These are phyloP conservation scores for Trichomalopsis sarcophagae DNA, from an alignment of 1,140 invertebrate genomes.

Conservation along the genomic window DNA sequence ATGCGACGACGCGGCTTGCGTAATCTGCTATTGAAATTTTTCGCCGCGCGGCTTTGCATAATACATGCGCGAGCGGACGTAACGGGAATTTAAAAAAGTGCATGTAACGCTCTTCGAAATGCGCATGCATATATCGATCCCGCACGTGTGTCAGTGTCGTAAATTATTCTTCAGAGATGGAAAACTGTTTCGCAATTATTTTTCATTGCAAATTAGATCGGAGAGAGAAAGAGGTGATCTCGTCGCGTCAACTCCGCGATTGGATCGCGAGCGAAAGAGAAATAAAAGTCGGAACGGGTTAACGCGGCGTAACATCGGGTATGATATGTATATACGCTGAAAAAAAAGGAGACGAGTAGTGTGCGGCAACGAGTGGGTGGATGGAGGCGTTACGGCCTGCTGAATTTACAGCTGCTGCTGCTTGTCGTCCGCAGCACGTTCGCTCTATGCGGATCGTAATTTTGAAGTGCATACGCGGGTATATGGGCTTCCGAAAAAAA, in stretches of 20 bases:
- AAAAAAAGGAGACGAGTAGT: slow-evolving; percentile 11
- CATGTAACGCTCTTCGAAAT: background rate
- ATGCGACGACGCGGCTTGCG: background rate
- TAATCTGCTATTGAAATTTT: background rate
- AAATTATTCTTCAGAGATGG: background rate
- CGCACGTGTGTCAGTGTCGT: no score
- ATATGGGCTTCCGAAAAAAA: background rate
- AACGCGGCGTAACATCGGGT: slow-evolving; percentile 12
- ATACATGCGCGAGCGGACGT: background rate
- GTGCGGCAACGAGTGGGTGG: slow-evolving; percentile 10
- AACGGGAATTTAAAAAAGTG: background rate
- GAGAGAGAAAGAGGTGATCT: background rate
- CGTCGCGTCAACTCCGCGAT: background rate
- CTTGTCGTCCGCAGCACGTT: slow-evolving; percentile 44
- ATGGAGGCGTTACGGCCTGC: slow-evolving; percentile 22
- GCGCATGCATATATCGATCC: background rate
- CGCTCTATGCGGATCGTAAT: slow-evolving; percentile 19
- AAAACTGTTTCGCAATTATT: background rate
- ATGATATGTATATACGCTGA: slow-evolving; percentile 10
- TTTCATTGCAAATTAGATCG: background rate
- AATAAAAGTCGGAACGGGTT: slow-evolving; percentile 2
- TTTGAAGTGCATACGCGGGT: background rate
- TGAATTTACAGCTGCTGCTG: slow-evolving; percentile 56
- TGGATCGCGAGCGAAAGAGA: background rate
- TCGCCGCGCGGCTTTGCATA: background rate